Percentiles rank a stretch among this genome's conserved stretches.
Conservation (phyloP, 1,140 invertebrate species). For the Brachionus calyciflorus region DNA sequence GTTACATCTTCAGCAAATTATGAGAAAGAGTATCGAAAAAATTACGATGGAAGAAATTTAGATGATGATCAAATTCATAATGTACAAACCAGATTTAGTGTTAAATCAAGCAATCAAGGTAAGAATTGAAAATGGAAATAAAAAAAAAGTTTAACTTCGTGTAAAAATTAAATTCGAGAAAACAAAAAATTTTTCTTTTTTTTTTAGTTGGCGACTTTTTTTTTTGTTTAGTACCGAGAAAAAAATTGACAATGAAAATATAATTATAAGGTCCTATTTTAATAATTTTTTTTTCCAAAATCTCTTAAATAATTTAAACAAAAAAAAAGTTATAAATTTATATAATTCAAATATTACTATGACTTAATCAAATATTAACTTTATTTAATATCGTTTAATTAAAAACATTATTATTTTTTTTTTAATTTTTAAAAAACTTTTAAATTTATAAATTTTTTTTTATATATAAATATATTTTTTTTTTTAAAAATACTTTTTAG, state of each 20-base stretch:
- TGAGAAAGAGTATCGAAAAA: background rate
- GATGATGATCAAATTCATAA: background rate
- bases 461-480: too few species aligned
- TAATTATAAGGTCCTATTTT: background rate
- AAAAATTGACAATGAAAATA: slow-evolving; percentile 14
- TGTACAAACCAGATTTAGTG: slow-evolving; percentile 16
- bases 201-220: too few species aligned
- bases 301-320: too few species aligned
- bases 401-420: too few species aligned
- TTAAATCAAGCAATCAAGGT: slow-evolving; percentile 27
- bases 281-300: background rate
- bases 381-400: too few species aligned
- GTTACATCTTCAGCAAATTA: slow-evolving; percentile 25
- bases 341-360: too few species aligned
- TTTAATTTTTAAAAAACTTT: too few species aligned
- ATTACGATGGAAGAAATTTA: background rate
- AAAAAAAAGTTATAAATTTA: too few species aligned
- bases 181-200: background rate
- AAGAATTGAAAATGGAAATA: background rate
- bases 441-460: too few species aligned
- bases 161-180: background rate
- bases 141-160: background rate
- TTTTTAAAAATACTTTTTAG: too few species aligned
- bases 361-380: too few species aligned
- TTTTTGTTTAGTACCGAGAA: too few species aligned